Evolutionary conservation across 2,797 vertebrate genomes (phyloP), one percentile per base, ranked within the genome.

Genomic region (Carapus acus): DNA sequence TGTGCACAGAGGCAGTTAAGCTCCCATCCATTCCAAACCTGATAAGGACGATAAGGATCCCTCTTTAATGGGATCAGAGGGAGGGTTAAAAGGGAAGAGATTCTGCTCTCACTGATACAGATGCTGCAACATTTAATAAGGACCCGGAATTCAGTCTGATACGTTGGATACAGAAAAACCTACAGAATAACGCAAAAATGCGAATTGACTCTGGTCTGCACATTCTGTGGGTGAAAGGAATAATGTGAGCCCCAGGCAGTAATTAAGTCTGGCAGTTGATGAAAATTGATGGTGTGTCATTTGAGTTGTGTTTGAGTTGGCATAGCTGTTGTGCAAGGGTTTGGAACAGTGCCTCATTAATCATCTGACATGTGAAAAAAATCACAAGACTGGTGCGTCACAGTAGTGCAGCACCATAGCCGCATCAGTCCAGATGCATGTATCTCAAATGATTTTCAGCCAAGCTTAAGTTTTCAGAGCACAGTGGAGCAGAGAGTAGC

Each of bases 61-160:
- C 37, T 71, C 48, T 69, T 73, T 77, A 80, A 84, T 74, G 62
- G 74, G 79, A 79, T 79, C 77, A 77, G 62, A 65, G 60, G 39
- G 44, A 51, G 71, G 63, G 69, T 69, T 67, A 75, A 71, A 63
- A 68, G 50, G 49, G 67, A 70, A 63, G 27, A 61, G 14, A 65
- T 69, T 50, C 22, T 49, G 53, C 40, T 61, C 43, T 47, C 41
- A 46, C 62, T 53, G 62, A 71, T 67, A 59, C 57, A 60, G 57
- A 51, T 19, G 15, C 37, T 34, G 41, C 45, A 43, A 65, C 42
- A 53, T 60, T 58, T 37, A 53, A 62, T 8, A 34, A 17, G 41
- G 40, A 65, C 17, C 48, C 31, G 40, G 18, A 45, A 51, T 43
- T 62, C 3, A 36, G 38, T 59, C 40, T 21, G 48, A 71, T 62